Evolutionary conservation across 2,113 vertebrate genomes (phyloP).

Genomic region (Amia ocellicauda): DNA sequence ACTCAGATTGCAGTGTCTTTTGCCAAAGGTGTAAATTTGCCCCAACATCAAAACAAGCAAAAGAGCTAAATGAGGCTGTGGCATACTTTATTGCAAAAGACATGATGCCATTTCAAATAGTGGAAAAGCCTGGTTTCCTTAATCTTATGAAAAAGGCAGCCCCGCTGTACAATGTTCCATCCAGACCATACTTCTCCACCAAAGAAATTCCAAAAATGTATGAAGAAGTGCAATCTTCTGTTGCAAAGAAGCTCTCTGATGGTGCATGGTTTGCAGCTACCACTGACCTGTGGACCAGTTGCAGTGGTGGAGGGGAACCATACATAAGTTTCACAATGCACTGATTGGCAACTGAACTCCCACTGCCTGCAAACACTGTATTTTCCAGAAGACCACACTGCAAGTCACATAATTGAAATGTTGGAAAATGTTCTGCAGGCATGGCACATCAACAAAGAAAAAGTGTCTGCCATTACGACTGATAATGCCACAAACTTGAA

Average conservation of each 20-base stretch:
- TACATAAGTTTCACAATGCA: too few species aligned
- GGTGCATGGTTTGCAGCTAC: slow-evolving; percentile 15
- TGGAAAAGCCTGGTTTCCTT: slow-evolving; percentile 20
- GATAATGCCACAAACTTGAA: not conserved
- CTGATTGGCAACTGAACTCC: slow-evolving; percentile 22
- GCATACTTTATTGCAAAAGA: slow-evolving; percentile 19
- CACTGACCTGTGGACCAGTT: slow-evolving; percentile 21
- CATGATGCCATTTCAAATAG: slow-evolving; percentile 21
- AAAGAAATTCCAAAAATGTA: slow-evolving; percentile 11
- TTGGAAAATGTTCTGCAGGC: slow-evolving; percentile 13
- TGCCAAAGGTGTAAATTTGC: slow-evolving; percentile 1
- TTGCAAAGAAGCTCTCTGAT: slow-evolving; percentile 12
- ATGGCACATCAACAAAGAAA: not conserved
- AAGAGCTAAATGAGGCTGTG: slow-evolving; percentile 12
- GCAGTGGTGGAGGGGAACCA: slow-evolving; percentile 16
- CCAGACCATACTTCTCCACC: slow-evolving; percentile 10
- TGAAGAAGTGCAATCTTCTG: not conserved
- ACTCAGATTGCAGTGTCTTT: too few species aligned
- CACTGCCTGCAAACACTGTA: slow-evolving; percentile 13
- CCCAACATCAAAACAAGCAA: slow-evolving; percentile 9
- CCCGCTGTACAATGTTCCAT: slow-evolving; percentile 19
- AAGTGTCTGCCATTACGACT: slow-evolving; percentile 4
- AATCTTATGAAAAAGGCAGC: slow-evolving; percentile 15
- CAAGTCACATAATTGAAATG: slow-evolving; percentile 9
- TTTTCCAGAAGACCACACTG: slow-evolving; percentile 25